phyloP scores from a whole-genome alignment of 2,888 invertebrate species.

The Xestia sexstrigata region DNA sequence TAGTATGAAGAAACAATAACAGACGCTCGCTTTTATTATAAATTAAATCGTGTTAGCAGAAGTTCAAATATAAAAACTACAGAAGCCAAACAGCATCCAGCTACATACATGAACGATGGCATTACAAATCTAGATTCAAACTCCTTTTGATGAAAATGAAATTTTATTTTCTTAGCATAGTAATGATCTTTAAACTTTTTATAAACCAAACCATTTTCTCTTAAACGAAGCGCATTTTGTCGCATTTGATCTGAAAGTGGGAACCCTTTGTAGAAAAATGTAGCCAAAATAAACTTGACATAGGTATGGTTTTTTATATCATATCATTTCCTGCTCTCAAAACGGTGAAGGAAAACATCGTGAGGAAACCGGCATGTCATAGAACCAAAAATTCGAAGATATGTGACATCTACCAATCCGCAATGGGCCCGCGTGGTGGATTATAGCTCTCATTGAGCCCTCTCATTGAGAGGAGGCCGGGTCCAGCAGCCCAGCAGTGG shows the following conservation, averaged over 20 bases:
- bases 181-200: constrained; percentile 44
- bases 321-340: too few species aligned
- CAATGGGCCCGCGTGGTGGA: too few species aligned
- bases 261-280: constrained; percentile 59
- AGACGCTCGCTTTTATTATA: neutral
- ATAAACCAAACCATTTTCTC: constrained; percentile 48
- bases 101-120: constrained; percentile 55
- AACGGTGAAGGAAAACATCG: too few species aligned
- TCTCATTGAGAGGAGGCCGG: too few species aligned
- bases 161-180: constrained; percentile 34
- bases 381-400: too few species aligned
- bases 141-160: constrained; percentile 12
- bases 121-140: constrained; percentile 32
- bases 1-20: neutral
- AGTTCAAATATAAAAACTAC: constrained; percentile 49
- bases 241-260: constrained; percentile 45
- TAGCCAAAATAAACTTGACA: constrained; percentile 34
- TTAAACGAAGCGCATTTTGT: constrained; percentile 40
- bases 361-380: too few species aligned
- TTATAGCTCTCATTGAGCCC: too few species aligned
- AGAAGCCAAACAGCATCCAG: constrained; percentile 29
- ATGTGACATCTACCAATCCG: too few species aligned
- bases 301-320: too few species aligned
- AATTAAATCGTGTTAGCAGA: neutral
- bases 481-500: too few species aligned